Evolutionary conservation across 2,888 invertebrate genomes (phyloP), one percentile per base, ranked within the genome.

Genomic region (Leucophenga montana): DNA sequence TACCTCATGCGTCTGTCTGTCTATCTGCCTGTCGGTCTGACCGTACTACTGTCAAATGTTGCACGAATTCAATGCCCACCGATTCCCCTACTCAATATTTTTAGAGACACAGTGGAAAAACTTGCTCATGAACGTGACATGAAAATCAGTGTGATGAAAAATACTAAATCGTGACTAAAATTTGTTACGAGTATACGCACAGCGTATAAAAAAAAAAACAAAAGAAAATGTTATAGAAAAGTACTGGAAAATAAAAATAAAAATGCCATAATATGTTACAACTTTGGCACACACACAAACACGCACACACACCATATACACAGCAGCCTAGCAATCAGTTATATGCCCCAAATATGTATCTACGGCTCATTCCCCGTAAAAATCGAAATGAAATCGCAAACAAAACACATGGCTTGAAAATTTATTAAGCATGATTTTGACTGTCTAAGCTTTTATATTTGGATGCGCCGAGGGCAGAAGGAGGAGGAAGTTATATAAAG

Each of bases 81-180:
- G 16, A 18, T 16, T 27, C 5, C 14, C 39, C 33, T 16, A 3
- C 27, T 16, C 27, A 57, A 14, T 57, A n/a, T 22, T 57, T 20
- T 20, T 1, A 11, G 27, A 11, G 9, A 5, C 39, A 11, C 39
- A 39, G 39, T 39, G 11, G 16, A 59, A 73, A 85, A 85, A 85
- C 75, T 85, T 85, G 78, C 78, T 78, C 77, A 78, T 67, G 82
- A 79, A 85, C 85, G 85, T 85, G 85, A 86, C 84, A 82, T 82
- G 83, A 86, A 85, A 85, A 85, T 85, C 84, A 82, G 82, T 82
- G 82, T 85, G 84, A 85, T 85, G 80, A 85, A 84, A 85, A 82
- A 84, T 78, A 78, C 82, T 81, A 85, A 85, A 86, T 85, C 85
- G 85, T 85, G 85, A 85, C 86, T 82, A 73, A 84, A 86, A 86